phyloP scores from a whole-genome alignment of 1,140 invertebrate species.

The Adelges cooleyi region DNA sequence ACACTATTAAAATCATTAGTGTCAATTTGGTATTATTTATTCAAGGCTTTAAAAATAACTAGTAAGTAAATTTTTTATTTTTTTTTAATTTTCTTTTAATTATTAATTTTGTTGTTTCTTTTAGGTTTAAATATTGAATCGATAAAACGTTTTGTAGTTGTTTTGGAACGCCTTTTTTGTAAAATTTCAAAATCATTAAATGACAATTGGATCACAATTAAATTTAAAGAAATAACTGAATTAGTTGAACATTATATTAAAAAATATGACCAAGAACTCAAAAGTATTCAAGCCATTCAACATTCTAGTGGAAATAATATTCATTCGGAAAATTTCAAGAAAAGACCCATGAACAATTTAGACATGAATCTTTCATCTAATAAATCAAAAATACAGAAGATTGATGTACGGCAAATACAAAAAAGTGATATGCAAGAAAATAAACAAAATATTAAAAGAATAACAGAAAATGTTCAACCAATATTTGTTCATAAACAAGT shows the following conservation, averaged over 20 bases:
- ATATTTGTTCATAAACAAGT: too few relatives aligned
- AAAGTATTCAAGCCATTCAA: neutral
- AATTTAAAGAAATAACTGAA: neutral
- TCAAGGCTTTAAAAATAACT: neutral
- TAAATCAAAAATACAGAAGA: neutral
- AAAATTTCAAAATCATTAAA: neutral
- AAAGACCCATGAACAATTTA: neutral
- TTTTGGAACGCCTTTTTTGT: neutral
- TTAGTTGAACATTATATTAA: neutral
- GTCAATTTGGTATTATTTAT: neutral
- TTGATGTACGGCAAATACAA: neutral
- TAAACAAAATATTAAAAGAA: neutral
- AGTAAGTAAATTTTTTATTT: neutral
- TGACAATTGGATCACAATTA: neutral
- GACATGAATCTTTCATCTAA: neutral
- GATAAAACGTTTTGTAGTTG: neutral
- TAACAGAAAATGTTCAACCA: neutral
- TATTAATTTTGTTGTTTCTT: neutral
- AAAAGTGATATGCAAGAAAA: neutral
- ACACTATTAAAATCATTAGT: neutral
- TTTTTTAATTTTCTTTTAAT: neutral
- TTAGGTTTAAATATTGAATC: conserved; percentile 4
- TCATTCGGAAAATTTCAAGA: neutral
- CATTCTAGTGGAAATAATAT: neutral
- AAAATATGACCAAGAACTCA: neutral